Evolutionary conservation across 2,888 invertebrate genomes (phyloP), one percentile per base, ranked within the genome.

Genomic region (Volucella zonaria): DNA sequence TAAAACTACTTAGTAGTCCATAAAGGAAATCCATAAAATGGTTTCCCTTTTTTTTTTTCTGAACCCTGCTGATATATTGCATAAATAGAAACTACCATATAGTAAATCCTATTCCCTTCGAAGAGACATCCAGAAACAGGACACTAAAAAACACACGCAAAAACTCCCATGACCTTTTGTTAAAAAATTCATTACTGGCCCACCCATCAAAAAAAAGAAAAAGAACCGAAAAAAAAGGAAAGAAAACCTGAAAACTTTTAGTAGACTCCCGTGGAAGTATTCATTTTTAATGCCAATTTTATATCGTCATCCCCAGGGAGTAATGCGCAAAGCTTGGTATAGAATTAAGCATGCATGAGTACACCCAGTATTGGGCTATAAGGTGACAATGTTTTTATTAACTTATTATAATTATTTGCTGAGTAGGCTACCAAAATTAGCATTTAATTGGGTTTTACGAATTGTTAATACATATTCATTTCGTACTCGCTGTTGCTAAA

Each of bases 211-310:
- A 66, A 52, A 52, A 66, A 31, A 3, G 3, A 68, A 51, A 43
- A 23, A 52, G 40, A 67, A 64, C 12, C 18, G 58, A 52, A 64
- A 43, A 42, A 52, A 64, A 75, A 31, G 74, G 61, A 45, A 54
- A 79, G 45, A 38, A 54, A 66, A 70, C 71, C 49, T 47, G 61
- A 75, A 43, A 83, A 83, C 66, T 83, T 80, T 80, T 71, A 67
- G 83, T 75, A 51, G 74, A 83, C 78, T 82, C 82, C 74, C 78
- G 64, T 74, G 78, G 62, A 82, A 74, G 82, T 73, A 75, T 83
- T 76, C 75, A 83, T 83, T 80, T 83, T 83, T 83, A 83, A 83
- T 83, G 79, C 64, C 83, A 79, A 78, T 75, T 83, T 83, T 83
- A 83, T 79, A 83, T 79, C 79, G 59, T 31, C 70, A 71, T 83